Evolutionary conservation across 2,113 vertebrate genomes (phyloP), one percentile per base, ranked within the genome.

Genomic region (Nerophis lumbriciformis): DNA sequence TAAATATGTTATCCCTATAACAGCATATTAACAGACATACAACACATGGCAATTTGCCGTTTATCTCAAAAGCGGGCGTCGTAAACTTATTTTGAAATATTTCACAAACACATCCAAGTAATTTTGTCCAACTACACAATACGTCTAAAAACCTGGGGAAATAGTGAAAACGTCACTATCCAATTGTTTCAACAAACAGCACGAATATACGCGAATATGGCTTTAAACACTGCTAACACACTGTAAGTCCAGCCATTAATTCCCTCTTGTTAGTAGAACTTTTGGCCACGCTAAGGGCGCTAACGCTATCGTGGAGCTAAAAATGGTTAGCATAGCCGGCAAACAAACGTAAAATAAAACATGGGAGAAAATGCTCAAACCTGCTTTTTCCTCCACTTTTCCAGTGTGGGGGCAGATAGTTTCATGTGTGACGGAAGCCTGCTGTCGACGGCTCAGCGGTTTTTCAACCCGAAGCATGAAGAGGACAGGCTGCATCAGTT

Each of bases 221-320:
- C 0, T 2, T 6, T 0, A 36, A 14, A n/a, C 8, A 1, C 0
- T 21, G 5, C 11, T 36, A 45, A 42, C 1, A 36, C 1, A 13
- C 28, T 62, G 49, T 36, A 0, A 39, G 64, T 49, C 37, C 15
- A 13, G 16, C 35, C 35, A 53, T 50, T 68, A 63, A n/a, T 15
- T 68, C 37, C 0, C 39, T 10, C 53, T 57, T 74, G 55, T 56
- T 55, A 66, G 12, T 21, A 35, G 6, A 68, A 53, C 53, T 36
- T n/a, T 42, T 2, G 16, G 16, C 19, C 39, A 56, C 53, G 67
- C 60, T 61, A 55, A 42, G 6, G 61, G 2, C 52, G 80, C 77
- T 83, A 80, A 72, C 59, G 80, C 81, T 81, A 84, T 4, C 49
- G 61, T 37, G 38, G n/a, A 49, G 80, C 77, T 82, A 87, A 67